These are phyloP conservation scores for Prosapia bicincta DNA, from an alignment of 2,888 invertebrate species.

Conservation along the genomic window DNA sequence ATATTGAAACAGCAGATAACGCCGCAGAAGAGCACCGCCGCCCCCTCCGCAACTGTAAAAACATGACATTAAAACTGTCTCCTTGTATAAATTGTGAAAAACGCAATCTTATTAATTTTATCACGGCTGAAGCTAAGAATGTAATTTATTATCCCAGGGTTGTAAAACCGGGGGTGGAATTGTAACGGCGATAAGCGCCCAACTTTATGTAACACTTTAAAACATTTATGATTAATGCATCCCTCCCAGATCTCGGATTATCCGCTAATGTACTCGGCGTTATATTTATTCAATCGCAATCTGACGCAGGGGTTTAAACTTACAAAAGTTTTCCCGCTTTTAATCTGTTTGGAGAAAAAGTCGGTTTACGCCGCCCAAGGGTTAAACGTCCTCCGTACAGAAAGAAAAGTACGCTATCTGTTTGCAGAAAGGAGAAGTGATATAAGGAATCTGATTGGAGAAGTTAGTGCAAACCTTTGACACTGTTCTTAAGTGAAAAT, in stretches of 20 bases:
- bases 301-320: not conserved
- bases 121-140: conserved; percentile 25
- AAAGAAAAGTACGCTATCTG: no score
- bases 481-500: no score
- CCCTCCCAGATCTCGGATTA: not conserved
- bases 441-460: not conserved
- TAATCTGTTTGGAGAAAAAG: not conserved
- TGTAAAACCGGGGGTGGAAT: conserved; percentile 22
- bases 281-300: not conserved
- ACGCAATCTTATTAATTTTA: conserved; percentile 35
- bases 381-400: not conserved
- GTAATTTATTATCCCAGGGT: conserved; percentile 24
- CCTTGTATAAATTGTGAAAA: conserved; percentile 32
- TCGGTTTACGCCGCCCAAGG: not conserved
- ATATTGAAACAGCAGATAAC: conserved; percentile 21
- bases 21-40: not conserved
- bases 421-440: not conserved
- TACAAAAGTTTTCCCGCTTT: not conserved
- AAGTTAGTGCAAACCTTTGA: no score
- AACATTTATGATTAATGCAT: not conserved
- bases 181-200: conserved; percentile 10
- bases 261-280: not conserved
- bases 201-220: not conserved
- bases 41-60: conserved; percentile 14
- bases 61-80: conserved; percentile 28